These are phyloP conservation scores for Tautogolabrus adspersus DNA, from an alignment of 2,113 vertebrate species.

Conservation along the genomic window DNA sequence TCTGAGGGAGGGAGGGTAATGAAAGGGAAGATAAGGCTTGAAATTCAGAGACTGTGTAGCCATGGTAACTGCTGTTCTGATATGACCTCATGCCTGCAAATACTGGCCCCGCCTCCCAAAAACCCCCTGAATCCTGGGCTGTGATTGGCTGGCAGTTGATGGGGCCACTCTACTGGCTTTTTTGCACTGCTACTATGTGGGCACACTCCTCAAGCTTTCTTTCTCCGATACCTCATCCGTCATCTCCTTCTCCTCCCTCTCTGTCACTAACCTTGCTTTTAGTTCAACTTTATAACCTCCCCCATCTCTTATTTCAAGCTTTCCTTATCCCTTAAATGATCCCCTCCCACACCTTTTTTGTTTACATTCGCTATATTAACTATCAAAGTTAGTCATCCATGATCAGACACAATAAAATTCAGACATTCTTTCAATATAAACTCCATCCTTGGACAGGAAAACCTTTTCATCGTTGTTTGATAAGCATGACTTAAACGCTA, in stretches of 20 bases:
- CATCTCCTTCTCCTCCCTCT: background rate
- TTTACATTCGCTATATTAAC: too few species aligned
- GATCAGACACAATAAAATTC: too few species aligned
- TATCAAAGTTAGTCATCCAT: too few species aligned
- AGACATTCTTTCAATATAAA: too few species aligned
- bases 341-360: background rate
- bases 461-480: too few species aligned
- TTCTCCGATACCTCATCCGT: conserved; percentile 16
- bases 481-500: too few species aligned
- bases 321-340: background rate
- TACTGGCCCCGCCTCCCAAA: conserved; percentile 38
- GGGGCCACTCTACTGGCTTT: conserved; percentile 22
- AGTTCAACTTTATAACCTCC: background rate
- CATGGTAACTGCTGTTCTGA: conserved; percentile 54
- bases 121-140: conserved; percentile 56
- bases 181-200: conserved; percentile 22
- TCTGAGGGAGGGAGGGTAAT: background rate
- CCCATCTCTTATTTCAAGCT: background rate
- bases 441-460: too few species aligned
- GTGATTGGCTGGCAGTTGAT: conserved; percentile 56
- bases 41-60: conserved; percentile 31
- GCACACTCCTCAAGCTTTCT: conserved; percentile 29
- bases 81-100: conserved; percentile 38
- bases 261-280: background rate
- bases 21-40: conserved; percentile 12